These are phyloP conservation scores for Sorex fumeus DNA, from an alignment of 2,113 vertebrate species.

Conservation along the genomic window DNA sequence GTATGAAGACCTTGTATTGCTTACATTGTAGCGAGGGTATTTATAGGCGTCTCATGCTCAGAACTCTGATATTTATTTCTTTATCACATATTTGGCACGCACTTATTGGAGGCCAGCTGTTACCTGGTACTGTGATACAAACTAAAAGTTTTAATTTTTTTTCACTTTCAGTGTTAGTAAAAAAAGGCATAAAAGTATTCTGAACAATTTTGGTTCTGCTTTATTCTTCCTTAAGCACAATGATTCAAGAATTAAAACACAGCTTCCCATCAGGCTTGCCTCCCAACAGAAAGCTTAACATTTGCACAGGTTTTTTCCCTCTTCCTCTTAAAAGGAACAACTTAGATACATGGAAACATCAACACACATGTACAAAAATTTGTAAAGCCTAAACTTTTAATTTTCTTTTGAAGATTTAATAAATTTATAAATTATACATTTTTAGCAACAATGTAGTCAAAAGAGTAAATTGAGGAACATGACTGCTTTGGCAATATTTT, in stretches of 20 bases:
- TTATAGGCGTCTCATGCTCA: not conserved
- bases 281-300: not conserved
- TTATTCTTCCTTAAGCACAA: not conserved
- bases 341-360: not conserved
- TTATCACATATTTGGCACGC: not conserved
- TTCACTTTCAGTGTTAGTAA: not conserved
- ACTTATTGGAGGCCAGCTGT: not conserved
- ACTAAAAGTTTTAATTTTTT: not conserved
- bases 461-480: conserved; percentile 45
- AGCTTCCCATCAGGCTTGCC: not conserved
- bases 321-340: not conserved
- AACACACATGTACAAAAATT: not conserved
- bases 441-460: not conserved
- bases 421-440: conserved; percentile 24
- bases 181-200: not conserved
- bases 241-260: not conserved
- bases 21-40: not conserved
- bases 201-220: not conserved
- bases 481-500: not conserved
- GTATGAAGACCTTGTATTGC: not conserved
- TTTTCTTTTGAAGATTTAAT: conserved; percentile 14
- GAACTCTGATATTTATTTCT: not conserved
- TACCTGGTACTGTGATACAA: not conserved
- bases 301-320: not conserved
- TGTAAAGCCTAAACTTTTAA: not conserved